Conservation (phyloP, 2,797 vertebrate genomes). For the Buphagus erythrorhynchus region DNA sequence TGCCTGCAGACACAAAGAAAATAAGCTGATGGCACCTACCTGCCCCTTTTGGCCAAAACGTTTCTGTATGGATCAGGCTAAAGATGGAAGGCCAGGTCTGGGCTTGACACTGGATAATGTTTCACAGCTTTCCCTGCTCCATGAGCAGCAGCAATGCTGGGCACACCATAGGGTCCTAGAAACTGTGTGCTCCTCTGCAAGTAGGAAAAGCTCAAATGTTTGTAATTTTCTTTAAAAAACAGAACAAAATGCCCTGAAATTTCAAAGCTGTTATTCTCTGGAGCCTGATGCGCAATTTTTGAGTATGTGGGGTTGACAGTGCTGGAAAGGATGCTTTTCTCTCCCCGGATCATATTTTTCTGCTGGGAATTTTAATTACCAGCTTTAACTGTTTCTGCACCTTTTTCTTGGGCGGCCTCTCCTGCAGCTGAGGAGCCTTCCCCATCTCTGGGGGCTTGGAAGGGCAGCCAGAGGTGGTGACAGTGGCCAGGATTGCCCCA, state of each 20-base stretch:
- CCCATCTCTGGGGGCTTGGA: neutral
- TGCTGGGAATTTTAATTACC: neutral
- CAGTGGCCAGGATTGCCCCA: neutral
- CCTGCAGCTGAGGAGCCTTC: neutral
- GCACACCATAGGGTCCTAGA: neutral
- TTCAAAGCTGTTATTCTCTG: neutral
- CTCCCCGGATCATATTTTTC: neutral
- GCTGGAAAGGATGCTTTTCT: constrained; percentile 26
- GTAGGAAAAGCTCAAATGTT: constrained; percentile 1
- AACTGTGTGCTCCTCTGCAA: neutral
- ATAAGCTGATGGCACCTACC: neutral
- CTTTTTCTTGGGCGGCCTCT: neutral
- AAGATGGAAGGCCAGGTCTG: neutral
- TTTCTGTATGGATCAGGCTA: neutral
- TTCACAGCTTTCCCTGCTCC: neutral
- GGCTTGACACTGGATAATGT: neutral
- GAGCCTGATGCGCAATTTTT: neutral
- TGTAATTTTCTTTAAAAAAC: neutral
- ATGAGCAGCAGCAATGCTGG: neutral
- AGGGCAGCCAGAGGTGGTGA: neutral
- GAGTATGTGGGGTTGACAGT: constrained; percentile 6
- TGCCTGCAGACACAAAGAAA: fast-evolving
- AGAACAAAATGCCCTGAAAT: neutral
- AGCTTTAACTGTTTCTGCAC: neutral
- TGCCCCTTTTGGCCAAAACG: neutral